Conservation (phyloP, 1,140 invertebrate genomes). For the Leptopilina clavipes region DNA sequence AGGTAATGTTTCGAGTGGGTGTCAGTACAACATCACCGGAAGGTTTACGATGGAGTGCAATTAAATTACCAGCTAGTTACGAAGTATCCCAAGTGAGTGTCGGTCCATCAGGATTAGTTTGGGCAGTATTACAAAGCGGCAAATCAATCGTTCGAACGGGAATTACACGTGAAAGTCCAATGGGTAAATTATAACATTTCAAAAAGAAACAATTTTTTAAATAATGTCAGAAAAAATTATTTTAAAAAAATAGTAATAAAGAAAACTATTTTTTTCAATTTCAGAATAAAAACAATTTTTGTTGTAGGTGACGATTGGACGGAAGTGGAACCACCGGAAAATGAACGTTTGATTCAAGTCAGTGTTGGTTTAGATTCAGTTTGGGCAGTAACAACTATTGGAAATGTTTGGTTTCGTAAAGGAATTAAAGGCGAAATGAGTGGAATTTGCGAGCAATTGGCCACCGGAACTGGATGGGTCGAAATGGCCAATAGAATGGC, state of each 20-base stretch:
- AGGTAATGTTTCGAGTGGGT: slow-evolving; percentile 89
- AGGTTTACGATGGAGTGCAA: slow-evolving; percentile 86
- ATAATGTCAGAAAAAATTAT: too few species aligned
- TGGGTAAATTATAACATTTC: slow-evolving; percentile 77
- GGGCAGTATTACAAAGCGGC: slow-evolving; percentile 89
- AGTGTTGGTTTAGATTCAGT: slow-evolving; percentile 89
- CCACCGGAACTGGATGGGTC: slow-evolving; percentile 86
- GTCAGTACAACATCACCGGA: slow-evolving; percentile 88
- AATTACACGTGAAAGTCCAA: slow-evolving; percentile 82
- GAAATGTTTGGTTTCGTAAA: slow-evolving; percentile 92
- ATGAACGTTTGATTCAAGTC: slow-evolving; percentile 83
- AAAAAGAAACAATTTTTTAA: too few species aligned
- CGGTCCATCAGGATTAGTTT: slow-evolving; percentile 88
- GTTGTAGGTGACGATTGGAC: slow-evolving; percentile 84
- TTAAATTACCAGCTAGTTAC: slow-evolving; percentile 82
- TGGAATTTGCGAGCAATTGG: slow-evolving; percentile 81
- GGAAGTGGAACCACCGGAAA: slow-evolving; percentile 84
- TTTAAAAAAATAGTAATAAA: too few species aligned
- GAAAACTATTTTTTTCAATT: neutral
- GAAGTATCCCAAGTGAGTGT: slow-evolving; percentile 90
- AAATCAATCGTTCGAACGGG: slow-evolving; percentile 86
- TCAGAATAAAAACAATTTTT: neutral
- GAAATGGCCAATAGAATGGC: slow-evolving; percentile 90
- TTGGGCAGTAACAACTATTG: slow-evolving; percentile 90
- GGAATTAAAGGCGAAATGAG: slow-evolving; percentile 84